Base-by-base conservation (phyloP, 1,140 invertebrate species). In the Leguminivora glycinivorella region DNA sequence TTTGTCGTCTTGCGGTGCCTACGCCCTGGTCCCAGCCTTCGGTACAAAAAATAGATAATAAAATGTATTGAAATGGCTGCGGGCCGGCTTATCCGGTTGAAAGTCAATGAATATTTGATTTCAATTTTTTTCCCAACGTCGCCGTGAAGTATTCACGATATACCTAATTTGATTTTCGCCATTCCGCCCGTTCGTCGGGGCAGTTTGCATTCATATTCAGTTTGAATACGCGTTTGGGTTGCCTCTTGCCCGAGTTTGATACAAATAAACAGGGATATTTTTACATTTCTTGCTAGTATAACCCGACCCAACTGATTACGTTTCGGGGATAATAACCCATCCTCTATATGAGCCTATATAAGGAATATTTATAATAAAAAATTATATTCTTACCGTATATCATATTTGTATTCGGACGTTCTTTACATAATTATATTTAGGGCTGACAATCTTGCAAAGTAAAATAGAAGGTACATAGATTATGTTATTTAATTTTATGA, bases 91-190 rank as follows among this genome's bases (percentile, higher is more conserved):
- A 91, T 91, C 89, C 89, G 89, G 89, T 91, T 88, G 83, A 91
- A 83, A 91, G 85, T 90, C 89, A 88, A 91, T 91, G 89, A 91
- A 91, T 91, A 91, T 90, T 91, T 91, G 89, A 91, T 91, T 90
- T 91, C 89, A 91, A 91, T 91, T 91, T 91, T 90, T 91, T 91
- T 89, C 81, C 83, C 89, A 83, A 83, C 88, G 88, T 91, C 89
- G 83, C 89, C 84, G 88, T 91, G 88, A 91, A 91, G 89, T 89
- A 91, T 90, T 91, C 87, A 86, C 87, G 88, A 87, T 84, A 91
- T 90, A 91, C 88, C 89, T 91, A 91, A 91, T 91, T 91, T 91
- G 89, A 91, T 91, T 91, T 89, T 90, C 85, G 86, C 89, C 88
- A 87, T 91, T 90, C 75, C 83, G 85, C 78, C 83, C 83, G 80